Percentiles rank a stretch among this genome's conserved stretches.
Evolutionary conservation across 2,113 vertebrate species (phyloP).

Genomic region (Macaca fascicularis): T2T-MFA8v1.1 NC_088375.1:220596501-220597000

Average conservation of each 20-base stretch:
- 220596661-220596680: neutral
- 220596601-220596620: neutral
- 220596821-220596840: neutral
- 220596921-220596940: neutral
- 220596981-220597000: neutral
- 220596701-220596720: neutral
- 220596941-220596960: neutral
- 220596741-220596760: neutral
- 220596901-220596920: neutral
- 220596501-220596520: neutral
- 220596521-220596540: fast-evolving
- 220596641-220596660: neutral
- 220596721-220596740: neutral
- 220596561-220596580: fast-evolving
- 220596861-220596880: neutral
- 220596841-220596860: neutral
- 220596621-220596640: fast-evolving
- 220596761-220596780: neutral
- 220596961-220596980: neutral
- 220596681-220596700: neutral
- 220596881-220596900: neutral
- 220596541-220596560: neutral
- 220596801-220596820: neutral
- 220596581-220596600: too few species aligned
- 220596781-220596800: fast-evolving